Evolutionary conservation across 2,113 vertebrate species (phyloP).

Genomic region (Paracanthobrama guichenoti): DNA sequence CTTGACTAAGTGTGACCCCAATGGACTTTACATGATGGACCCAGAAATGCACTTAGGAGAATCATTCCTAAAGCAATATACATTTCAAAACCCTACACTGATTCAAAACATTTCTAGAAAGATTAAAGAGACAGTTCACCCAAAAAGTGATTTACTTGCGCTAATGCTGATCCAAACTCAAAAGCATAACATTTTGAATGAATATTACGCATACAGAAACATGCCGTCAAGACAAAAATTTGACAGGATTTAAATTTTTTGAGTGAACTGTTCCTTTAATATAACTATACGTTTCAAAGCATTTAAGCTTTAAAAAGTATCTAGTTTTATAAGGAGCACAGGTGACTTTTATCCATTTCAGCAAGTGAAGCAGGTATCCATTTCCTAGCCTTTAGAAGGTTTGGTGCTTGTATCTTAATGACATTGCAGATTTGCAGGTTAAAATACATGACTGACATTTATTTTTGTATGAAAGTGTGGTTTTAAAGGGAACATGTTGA

Average conservation of each 20-base stretch:
- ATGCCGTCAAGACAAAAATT: background rate
- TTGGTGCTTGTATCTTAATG: background rate
- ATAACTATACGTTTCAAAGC: slow-evolving; percentile 16
- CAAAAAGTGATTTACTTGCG: background rate
- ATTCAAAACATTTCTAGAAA: slow-evolving; percentile 1
- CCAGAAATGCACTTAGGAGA: slow-evolving; percentile 30
- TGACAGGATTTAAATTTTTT: background rate
- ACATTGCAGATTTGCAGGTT: background rate
- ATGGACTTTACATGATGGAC: background rate
- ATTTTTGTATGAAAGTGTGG: slow-evolving; percentile 18
- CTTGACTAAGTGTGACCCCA: slow-evolving; percentile 7
- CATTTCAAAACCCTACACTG: slow-evolving; percentile 9
- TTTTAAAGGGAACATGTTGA: slow-evolving; percentile 34
- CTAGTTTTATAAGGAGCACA: background rate
- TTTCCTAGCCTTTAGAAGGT: background rate
- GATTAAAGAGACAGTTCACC: background rate
- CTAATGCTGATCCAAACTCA: background rate
- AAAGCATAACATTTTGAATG: background rate
- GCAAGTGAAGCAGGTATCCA: background rate
- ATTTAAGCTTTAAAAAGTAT: background rate
- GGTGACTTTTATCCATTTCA: background rate
- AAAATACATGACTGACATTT: slow-evolving; percentile 3
- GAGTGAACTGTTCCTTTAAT: background rate
- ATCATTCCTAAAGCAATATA: slow-evolving; percentile 35
- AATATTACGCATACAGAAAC: background rate